Conservation (phyloP, 2,113 vertebrate species). For the Caranx melampygus region DNA sequence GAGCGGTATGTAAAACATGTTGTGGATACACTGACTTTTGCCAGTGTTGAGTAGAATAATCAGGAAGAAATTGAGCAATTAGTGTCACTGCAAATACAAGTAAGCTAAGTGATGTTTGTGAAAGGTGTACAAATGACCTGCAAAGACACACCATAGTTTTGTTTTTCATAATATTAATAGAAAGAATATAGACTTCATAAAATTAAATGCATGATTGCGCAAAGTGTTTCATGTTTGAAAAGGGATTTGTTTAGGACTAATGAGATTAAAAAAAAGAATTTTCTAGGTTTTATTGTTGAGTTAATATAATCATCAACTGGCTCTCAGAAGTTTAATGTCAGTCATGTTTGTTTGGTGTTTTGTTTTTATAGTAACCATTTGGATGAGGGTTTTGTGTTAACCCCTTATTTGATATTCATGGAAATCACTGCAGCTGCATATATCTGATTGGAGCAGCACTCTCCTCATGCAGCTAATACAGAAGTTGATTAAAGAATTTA, state of each 20-base stretch:
- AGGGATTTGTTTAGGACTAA: not conserved
- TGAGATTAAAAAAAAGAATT: not conserved
- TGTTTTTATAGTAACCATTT: constrained; percentile 8
- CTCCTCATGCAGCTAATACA: constrained; percentile 72
- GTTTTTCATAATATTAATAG: not conserved
- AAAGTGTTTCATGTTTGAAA: not conserved
- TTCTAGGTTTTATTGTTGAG: constrained; percentile 1
- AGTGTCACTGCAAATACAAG: not conserved
- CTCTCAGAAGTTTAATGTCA: not conserved
- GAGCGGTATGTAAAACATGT: not conserved
- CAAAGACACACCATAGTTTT: not conserved
- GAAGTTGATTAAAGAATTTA: constrained; percentile 85
- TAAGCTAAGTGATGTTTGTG: not conserved
- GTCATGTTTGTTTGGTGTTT: not conserved
- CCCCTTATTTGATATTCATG: constrained; percentile 65
- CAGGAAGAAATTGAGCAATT: not conserved
- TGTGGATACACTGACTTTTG: not conserved
- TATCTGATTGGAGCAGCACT: constrained; percentile 47
- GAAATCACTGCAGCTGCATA: constrained; percentile 41
- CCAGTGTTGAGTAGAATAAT: not conserved
- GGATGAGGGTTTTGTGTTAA: constrained; percentile 23
- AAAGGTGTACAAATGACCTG: not conserved
- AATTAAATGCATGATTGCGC: not conserved
- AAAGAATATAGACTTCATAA: too few species aligned
- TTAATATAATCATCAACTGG: not conserved